Evolutionary conservation across 1,140 invertebrate genomes (phyloP).

Genomic region (Phymorhynchus buccinoides): DNA sequence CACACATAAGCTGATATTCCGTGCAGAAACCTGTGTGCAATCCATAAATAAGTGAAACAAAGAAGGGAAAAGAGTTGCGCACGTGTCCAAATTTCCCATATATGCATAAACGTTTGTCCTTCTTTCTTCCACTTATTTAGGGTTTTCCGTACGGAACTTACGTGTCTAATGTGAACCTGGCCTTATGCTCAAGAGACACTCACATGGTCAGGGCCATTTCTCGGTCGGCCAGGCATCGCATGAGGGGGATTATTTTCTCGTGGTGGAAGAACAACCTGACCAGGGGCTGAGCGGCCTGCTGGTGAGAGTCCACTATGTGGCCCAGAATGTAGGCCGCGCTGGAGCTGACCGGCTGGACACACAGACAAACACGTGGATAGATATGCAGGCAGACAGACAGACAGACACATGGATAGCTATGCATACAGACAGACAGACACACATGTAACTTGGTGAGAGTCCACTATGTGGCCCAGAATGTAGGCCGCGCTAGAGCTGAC

Average conservation of each 20-base stretch:
- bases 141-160: too few relatives aligned
- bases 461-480: slow-evolving; percentile 88
- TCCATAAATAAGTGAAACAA: too few relatives aligned
- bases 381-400: neutral
- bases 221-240: slow-evolving; percentile 84
- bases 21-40: too few relatives aligned
- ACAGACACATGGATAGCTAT: neutral
- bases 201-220: slow-evolving; percentile 91
- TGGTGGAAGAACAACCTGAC: slow-evolving; percentile 88
- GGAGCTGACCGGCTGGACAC: slow-evolving; percentile 83
- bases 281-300: slow-evolving; percentile 89
- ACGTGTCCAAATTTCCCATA: too few relatives aligned
- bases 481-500: slow-evolving; percentile 89
- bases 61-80: too few relatives aligned
- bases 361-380: neutral
- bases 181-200: slow-evolving; percentile 75
- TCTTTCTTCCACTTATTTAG: too few relatives aligned
- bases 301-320: slow-evolving; percentile 87
- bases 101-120: too few relatives aligned
- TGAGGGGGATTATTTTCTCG: slow-evolving; percentile 86
- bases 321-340: slow-evolving; percentile 90
- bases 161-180: too few relatives aligned
- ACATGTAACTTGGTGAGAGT: slow-evolving; percentile 82
- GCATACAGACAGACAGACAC: neutral
- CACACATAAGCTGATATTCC: too few relatives aligned